These are phyloP conservation scores for Tenualosa thibaudeaui DNA, from an alignment of 2,797 vertebrate species.

Conservation along the genomic window DNA sequence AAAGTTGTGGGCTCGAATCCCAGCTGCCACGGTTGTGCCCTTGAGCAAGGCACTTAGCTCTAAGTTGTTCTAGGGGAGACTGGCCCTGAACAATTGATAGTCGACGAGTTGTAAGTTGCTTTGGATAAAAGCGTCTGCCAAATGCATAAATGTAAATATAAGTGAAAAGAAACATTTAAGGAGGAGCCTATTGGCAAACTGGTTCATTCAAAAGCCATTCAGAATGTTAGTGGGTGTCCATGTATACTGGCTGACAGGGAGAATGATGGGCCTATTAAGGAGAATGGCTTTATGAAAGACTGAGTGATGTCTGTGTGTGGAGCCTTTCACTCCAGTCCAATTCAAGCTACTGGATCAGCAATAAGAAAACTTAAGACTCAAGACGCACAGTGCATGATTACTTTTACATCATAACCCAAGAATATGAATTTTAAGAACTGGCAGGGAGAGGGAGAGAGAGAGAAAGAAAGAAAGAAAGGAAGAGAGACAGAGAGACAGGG, in stretches of 20 bases:
- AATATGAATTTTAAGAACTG: slow-evolving; percentile 19
- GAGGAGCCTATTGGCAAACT: not conserved
- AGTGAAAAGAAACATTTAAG: not conserved
- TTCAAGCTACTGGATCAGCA: not conserved
- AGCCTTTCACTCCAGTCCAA: not conserved
- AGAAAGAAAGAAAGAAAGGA: not conserved
- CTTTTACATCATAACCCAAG: not conserved
- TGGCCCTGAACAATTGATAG: no score
- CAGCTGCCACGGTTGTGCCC: no score
- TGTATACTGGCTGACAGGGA: not conserved
- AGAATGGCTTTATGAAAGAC: not conserved
- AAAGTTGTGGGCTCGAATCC: no score
- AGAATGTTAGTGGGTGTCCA: not conserved
- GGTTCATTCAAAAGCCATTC: not conserved
- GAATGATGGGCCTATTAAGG: not conserved
- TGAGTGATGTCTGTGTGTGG: not conserved
- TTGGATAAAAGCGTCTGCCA: no score
- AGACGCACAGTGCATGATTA: not conserved
- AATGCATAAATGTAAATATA: no score
- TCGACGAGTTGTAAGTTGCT: no score
- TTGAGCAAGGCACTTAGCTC: no score
- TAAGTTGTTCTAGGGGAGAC: no score
- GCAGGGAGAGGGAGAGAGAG: not conserved
- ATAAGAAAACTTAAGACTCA: not conserved
- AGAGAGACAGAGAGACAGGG: not conserved